Base-by-base conservation (phyloP, 1,140 invertebrate species). In the Heterodera carotae region DNA sequence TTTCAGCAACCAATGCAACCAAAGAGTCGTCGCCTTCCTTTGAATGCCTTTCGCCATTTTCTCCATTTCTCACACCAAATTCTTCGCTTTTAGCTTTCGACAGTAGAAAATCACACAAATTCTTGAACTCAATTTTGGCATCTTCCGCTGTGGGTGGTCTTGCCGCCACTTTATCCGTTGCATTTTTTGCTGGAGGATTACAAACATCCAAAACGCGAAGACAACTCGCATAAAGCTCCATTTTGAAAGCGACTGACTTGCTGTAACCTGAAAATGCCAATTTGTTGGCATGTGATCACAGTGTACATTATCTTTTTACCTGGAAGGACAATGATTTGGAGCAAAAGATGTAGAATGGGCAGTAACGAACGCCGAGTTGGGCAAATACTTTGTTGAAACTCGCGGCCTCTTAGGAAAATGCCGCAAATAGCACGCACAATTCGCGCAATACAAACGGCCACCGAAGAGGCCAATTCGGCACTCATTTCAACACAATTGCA, bases 231-330 rank as follows among this genome's bases (percentile, higher is more conserved):
- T 80, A 80, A 33, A 80, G 56, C 59, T 80, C 79, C 33, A 64
- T 25, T 69, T 80, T 80, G 62, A 79, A 80, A 6, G 62, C 36
- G 56, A 80, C 53, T 29, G 73, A 80, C 69, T 79, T 79, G 36
- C 67, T 72, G 33, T 80, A 80, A 15, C 77, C 79, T 62, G n/a
- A 76, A 80, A 15, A 15, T 36, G 15, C 7, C 18, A 3, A 29
- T 15, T 29, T 48, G 1, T 10, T 25, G 22, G 10, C 2, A 62
- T 39, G 66, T 25, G 64, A 2, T 31, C 1, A 1, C 34, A 78
- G 79, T 60, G 33, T 25, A 56, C 67, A 43, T 10, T 43, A 43
- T 56, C 12, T 15, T 56, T 56, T 31, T 59, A 80, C 79, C 71
- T 4, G 79, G 67, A 27, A 79, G 69, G 34, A 79, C 56, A 36